A percentile compares a stretch with the other conserved stretches of the same genome.
These are phyloP conservation scores for Diadumene lineata DNA, from an alignment of 92 coral and sea anemone genomes.

Conservation along the genomic window DNA sequence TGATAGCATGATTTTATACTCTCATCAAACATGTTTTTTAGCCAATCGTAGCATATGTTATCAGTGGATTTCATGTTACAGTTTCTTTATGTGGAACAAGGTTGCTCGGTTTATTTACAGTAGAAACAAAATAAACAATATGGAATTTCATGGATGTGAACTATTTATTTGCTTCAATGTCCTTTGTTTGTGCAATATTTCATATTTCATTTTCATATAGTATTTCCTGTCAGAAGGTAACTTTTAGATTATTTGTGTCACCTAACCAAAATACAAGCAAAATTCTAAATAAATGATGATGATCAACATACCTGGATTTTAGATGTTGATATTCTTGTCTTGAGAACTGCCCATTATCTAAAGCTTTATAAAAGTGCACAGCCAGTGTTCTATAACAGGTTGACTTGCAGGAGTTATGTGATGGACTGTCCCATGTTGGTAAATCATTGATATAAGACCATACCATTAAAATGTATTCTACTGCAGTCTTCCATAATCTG, in stretches of 20 bases:
- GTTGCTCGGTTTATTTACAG: too few species aligned
- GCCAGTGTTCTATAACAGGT: conserved; percentile 72
- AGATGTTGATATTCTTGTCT: conserved; percentile 13
- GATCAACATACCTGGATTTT: conserved; percentile 21
- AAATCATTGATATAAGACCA: conserved; percentile 67
- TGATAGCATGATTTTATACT: too few species aligned
- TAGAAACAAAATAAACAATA: too few species aligned
- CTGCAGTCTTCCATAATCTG: conserved; percentile 55
- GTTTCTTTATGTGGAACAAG: too few species aligned
- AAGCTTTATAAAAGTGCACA: conserved; percentile 68
- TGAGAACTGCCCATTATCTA: conserved; percentile 18
- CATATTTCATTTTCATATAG: too few species aligned
- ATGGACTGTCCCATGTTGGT: conserved; percentile 84
- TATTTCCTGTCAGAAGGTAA: too few species aligned
- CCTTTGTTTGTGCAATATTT: too few species aligned
- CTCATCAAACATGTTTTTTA: too few species aligned
- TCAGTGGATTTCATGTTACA: too few species aligned
- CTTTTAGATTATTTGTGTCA: not conserved
- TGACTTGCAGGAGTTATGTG: conserved; percentile 73
- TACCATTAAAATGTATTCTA: conserved; percentile 71
- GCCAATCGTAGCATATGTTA: too few species aligned
- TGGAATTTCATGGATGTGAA: too few species aligned
- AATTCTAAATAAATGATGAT: not conserved
- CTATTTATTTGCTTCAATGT: too few species aligned
- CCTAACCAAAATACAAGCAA: not conserved